Conservation (phyloP, 53 echinoderm and acorn worm species). For the Actinopyga echinites region DNA sequence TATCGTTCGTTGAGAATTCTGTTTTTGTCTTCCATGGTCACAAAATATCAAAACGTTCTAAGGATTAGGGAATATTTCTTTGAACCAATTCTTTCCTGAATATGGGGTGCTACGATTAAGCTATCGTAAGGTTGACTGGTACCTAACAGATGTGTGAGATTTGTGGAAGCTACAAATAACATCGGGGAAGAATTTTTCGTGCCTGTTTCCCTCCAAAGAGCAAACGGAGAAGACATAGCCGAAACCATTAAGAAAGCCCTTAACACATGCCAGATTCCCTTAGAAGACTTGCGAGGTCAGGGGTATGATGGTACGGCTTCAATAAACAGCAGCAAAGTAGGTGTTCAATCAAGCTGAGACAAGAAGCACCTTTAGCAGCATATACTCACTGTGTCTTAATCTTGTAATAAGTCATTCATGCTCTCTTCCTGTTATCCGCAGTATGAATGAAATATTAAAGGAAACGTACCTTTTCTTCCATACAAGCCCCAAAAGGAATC, state of each 20-base stretch:
- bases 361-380: neutral
- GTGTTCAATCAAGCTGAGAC: neutral
- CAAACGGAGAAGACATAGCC: conserved; percentile 42
- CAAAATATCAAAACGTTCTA: too few species aligned
- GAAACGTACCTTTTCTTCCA: too few species aligned
- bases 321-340: neutral
- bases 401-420: too few species aligned
- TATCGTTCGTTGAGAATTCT: too few species aligned
- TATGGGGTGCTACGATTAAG: too few species aligned
- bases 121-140: too few species aligned
- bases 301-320: conserved; percentile 10
- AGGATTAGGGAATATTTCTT: too few species aligned
- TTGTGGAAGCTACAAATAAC: conserved; percentile 30
- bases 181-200: conserved; percentile 33
- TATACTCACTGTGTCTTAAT: conserved; percentile 9
- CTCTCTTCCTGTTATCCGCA: too few species aligned
- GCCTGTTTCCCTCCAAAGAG: conserved; percentile 1
- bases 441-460: too few species aligned
- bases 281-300: neutral
- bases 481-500: too few species aligned
- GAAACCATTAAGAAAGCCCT: neutral
- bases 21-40: too few species aligned
- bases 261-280: neutral
- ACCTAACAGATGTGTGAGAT: conserved; percentile 38
- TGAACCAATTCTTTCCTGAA: too few species aligned